Base-by-base conservation (phyloP, 1,140 invertebrate species). In the Polyergus mexicanus region DNA sequence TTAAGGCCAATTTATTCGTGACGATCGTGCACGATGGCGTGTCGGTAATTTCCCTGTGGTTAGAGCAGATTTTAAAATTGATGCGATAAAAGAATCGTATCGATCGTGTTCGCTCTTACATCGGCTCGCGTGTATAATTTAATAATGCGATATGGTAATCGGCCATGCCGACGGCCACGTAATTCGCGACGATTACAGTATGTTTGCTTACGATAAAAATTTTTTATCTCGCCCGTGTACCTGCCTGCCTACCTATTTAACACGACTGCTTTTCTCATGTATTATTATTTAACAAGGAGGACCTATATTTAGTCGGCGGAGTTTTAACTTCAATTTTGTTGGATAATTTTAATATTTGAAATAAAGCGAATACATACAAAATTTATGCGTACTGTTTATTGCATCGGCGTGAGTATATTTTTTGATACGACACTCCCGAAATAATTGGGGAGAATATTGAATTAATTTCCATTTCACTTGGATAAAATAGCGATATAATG, bases 141-240 rank as follows among this genome's bases (percentile, higher is more conserved):
- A 83, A 83, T 83, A 83, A 74, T 83, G 68, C 78, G 78, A 83
- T 74, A 83, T 83, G 78, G 78, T 83, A 83, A 83, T 83, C 78
- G 54, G 68, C 38, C 56, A 28, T 83, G 78, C 68, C 78, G 54
- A 74, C 78, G 68, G 68, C 54, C 68, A 74, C 78, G 78, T 83
- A 83, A 83, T 83, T 72, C 38, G 78, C 54, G 25, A n/a, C 78
- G 68, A 83, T 83, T 83, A 83, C 68, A 72, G 78, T 83, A 83
- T 83, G 78, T 83, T 83, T 83, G 78, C 68, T 83, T 83, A 74
- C 78, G 78, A 83, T 83, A 83, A 83, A 83, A 83, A 83, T 83
- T 83, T 51, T 51, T 83, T 83, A 83, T 69, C 68, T 72, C 35
- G 38, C 19, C 8, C 66, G 25, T 60, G 66, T 44, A 71, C 51